Evolutionary conservation across 1,140 invertebrate species (phyloP).

Genomic region (Diachasma alloeum): DNA sequence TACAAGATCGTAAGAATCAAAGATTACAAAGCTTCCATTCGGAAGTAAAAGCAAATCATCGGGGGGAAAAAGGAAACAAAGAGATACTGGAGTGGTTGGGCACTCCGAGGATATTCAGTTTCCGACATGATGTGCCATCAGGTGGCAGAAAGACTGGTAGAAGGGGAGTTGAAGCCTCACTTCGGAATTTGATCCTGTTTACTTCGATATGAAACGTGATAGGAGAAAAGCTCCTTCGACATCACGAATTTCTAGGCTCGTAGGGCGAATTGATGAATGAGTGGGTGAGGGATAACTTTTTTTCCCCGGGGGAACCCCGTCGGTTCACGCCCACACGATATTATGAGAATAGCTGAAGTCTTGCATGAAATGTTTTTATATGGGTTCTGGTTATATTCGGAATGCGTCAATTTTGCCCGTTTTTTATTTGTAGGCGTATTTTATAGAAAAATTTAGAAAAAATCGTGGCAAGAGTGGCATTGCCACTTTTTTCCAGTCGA

Average conservation of each 20-base stretch:
- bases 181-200: constrained; percentile 2
- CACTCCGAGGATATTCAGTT: not conserved
- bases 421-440: no score
- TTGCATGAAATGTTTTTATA: not conserved
- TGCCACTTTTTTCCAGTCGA: no score
- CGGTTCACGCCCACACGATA: not conserved
- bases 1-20: no score
- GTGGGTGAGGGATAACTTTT: not conserved
- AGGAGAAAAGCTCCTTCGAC: not conserved
- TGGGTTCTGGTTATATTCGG: not conserved
- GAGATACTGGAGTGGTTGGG: not conserved
- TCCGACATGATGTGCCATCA: constrained; percentile 4
- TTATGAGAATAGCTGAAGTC: not conserved
- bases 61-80: not conserved
- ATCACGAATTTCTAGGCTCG: not conserved
- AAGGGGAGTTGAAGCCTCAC: not conserved
- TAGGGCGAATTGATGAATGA: not conserved
- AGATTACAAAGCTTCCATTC: not conserved
- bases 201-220: not conserved
- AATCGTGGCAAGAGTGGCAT: no score
- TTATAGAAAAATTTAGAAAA: no score
- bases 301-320: not conserved
- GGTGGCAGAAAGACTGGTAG: not conserved
- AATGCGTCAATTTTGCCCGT: no score
- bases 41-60: not conserved